phyloP scores from a whole-genome alignment of 92 coral and sea anemone genomes.

The Phenganax marumi region DNA sequence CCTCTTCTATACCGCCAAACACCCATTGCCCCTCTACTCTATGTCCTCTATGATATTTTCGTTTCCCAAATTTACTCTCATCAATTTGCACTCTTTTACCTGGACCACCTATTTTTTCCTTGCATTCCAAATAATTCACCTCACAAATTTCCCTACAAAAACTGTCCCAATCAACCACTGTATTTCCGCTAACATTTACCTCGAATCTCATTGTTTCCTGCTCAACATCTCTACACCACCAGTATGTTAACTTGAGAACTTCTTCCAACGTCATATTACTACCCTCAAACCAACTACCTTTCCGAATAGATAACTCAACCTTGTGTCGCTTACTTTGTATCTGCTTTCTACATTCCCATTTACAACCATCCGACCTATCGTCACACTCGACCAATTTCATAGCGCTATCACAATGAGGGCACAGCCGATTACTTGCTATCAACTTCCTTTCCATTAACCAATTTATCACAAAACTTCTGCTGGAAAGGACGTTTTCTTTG shows the following conservation, averaged over 20 bases:
- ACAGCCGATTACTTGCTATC: slow-evolving; percentile 43
- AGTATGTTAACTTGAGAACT: slow-evolving; percentile 52
- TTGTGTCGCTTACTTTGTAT: slow-evolving; percentile 45
- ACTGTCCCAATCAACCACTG: slow-evolving; percentile 52
- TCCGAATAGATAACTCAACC: slow-evolving; percentile 54
- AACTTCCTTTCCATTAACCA: slow-evolving; percentile 55
- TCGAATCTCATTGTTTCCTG: slow-evolving; percentile 50
- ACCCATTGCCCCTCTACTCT: slow-evolving; percentile 65
- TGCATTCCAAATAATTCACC: slow-evolving; percentile 26
- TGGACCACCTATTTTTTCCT: slow-evolving; percentile 34
- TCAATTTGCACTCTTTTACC: slow-evolving; percentile 44
- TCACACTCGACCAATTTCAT: slow-evolving; percentile 48
- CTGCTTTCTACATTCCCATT: slow-evolving; percentile 60
- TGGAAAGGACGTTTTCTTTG: slow-evolving; percentile 31
- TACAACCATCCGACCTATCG: slow-evolving; percentile 57
- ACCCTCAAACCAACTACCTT: slow-evolving; percentile 62
- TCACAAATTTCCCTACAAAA: slow-evolving; percentile 49
- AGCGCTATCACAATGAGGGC: slow-evolving; percentile 33
- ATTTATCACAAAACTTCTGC: slow-evolving; percentile 44
- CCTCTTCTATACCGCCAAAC: slow-evolving; percentile 63
- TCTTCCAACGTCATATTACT: slow-evolving; percentile 66
- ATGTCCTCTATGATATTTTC: slow-evolving; percentile 60
- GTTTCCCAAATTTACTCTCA: slow-evolving; percentile 41
- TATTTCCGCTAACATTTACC: slow-evolving; percentile 7
- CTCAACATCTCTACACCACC: slow-evolving; percentile 58